Evolutionary conservation across 2,113 vertebrate species (phyloP), one percentile per base, ranked within the genome.

Genomic region (Lasiurus borealis): DNA sequence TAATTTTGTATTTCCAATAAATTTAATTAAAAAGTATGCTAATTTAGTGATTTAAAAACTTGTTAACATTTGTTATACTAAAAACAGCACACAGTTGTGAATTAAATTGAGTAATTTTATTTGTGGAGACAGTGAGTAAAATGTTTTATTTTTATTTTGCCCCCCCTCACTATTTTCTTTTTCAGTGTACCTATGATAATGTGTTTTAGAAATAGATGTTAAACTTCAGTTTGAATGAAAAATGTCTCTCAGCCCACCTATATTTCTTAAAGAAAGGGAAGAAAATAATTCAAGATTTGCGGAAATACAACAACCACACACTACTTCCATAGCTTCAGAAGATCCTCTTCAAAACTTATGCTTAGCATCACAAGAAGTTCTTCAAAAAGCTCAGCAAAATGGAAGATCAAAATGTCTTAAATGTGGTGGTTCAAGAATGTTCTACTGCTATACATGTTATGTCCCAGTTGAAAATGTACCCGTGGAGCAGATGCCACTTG

Each of bases 371-470:
- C 99, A 99, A 93, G 98, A 98, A 64, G 98, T 99, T 57, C 98
- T 99, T 94, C 98, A 99, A 96, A 98, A 97, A 90, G 99, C 99
- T 25, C 99, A 99, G 97, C 98, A 98, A 96, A 98, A 97, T 78
- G 99, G 99, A 93, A 98, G 99, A 98, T 98, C 99, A 85, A 99
- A 99, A 90, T 99, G 99, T 96, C 98, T 99, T n/a, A 98, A 97
- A 76, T 99, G 99, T 94, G 98, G 98, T 46, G 98, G 99, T 85
- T 99, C 99, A 73, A 99, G 99, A 96, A 99, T 99, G 99, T 99
- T 99, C 97, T 99, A 99, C 96, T 99, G 99, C 98, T 99, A 99
- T 83, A 99, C 99, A 0, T 99, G 99, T 97, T 99, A 98, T 94
- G 98, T 99, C 88, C 99, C 99, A 94, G 99, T 99, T 95, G 99